Percentiles rank a stretch among this genome's conserved stretches.
phyloP scores from a whole-genome alignment of 2,888 invertebrate species.

The Epiblema foenella region DNA sequence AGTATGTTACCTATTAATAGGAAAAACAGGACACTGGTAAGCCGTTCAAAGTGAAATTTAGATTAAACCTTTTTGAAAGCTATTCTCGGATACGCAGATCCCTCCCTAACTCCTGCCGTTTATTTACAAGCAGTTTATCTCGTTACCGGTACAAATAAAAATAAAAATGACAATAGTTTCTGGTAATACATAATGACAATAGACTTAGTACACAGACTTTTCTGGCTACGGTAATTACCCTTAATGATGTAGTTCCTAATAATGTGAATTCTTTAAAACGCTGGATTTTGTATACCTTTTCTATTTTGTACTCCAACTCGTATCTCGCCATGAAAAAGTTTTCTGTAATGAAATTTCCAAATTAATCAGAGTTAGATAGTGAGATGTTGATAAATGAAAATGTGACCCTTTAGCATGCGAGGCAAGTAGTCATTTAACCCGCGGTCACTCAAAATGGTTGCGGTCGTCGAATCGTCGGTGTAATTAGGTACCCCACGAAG shows the following conservation, averaged over 20 bases:
- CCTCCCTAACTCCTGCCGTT: neutral
- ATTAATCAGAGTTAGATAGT: slow-evolving; percentile 31
- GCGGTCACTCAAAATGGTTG: slow-evolving; percentile 49
- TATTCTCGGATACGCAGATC: neutral
- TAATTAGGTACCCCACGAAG: slow-evolving; percentile 40
- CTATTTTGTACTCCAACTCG: neutral
- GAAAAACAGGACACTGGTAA: slow-evolving; percentile 66
- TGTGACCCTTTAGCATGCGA: slow-evolving; percentile 40
- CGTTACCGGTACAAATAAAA: neutral
- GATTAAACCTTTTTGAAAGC: neutral
- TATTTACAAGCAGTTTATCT: neutral
- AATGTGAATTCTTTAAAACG: neutral
- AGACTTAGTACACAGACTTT: neutral
- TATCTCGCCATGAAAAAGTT: neutral
- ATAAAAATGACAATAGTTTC: neutral
- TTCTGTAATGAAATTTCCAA: neutral
- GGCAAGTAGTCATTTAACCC: slow-evolving; percentile 45
- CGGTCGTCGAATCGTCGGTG: slow-evolving; percentile 35
- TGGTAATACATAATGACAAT: neutral
- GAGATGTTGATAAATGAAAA: slow-evolving; percentile 44
- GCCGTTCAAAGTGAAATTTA: slow-evolving; percentile 54
- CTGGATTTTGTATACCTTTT: neutral
- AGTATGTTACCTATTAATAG: slow-evolving; percentile 71
- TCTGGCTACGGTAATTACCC: neutral
- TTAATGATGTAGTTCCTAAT: too few species aligned